phyloP scores from a whole-genome alignment of 2,113 vertebrate genomes.

The Saguinus midas region DNA sequence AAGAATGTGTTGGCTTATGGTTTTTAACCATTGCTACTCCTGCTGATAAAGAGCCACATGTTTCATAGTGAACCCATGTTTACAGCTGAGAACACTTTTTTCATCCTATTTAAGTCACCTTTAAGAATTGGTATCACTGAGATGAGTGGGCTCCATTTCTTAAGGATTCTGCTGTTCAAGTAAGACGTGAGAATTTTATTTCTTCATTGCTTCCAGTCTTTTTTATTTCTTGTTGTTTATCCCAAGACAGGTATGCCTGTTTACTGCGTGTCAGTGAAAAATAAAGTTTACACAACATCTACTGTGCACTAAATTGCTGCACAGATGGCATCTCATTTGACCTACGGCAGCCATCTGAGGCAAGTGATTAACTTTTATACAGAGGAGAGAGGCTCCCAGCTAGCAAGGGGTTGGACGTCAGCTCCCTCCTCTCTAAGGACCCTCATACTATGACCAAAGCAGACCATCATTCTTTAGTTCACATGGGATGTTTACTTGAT shows the following conservation, averaged over 20 bases:
- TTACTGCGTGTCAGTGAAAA: background rate
- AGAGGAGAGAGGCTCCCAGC: background rate
- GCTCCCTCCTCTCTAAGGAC: accelerated
- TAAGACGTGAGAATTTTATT: background rate
- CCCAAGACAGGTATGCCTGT: background rate
- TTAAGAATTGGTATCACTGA: background rate
- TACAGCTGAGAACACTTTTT: background rate
- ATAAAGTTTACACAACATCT: background rate
- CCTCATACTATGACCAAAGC: background rate
- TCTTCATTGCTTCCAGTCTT: background rate
- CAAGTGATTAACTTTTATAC: background rate
- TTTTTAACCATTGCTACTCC: conserved; percentile 2
- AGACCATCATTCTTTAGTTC: too few species aligned
- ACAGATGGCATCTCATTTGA: background rate
- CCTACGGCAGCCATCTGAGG: background rate
- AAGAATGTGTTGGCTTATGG: background rate
- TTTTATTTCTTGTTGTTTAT: background rate
- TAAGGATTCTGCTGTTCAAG: background rate
- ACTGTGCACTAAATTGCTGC: accelerated
- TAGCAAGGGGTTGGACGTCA: background rate
- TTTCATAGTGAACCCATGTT: background rate
- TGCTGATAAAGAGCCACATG: background rate
- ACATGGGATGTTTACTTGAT: background rate
- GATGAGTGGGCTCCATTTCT: background rate
- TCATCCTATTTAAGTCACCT: background rate